Conservation (phyloP, 2,113 vertebrate genomes). For the Percina caprodes region DNA sequence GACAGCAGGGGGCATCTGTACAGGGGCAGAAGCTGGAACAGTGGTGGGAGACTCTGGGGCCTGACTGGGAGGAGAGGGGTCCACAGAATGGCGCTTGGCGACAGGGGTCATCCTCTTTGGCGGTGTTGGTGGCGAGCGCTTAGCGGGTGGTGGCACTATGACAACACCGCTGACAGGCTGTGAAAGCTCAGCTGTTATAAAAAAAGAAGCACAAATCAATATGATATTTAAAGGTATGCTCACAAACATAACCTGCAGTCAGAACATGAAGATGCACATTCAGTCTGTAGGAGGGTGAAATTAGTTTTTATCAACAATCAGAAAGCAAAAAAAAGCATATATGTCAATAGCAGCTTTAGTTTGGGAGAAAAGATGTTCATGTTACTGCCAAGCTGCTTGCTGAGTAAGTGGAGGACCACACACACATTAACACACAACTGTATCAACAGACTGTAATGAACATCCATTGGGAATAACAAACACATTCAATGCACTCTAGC, state of each 20-base stretch:
- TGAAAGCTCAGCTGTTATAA: conserved; percentile 85
- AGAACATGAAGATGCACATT: conserved; percentile 7
- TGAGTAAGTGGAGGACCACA: conserved; percentile 26
- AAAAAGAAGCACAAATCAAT: background rate
- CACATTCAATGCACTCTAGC: conserved; percentile 5
- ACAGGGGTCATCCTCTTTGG: conserved; percentile 88
- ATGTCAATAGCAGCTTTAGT: conserved; percentile 10
- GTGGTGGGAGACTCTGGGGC: conserved; percentile 23
- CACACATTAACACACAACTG: conserved; percentile 21
- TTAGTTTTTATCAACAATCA: conserved; percentile 47
- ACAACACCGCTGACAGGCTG: conserved; percentile 78
- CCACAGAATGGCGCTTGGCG: conserved; percentile 69
- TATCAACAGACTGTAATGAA: conserved; percentile 1
- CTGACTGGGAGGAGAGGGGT: conserved; percentile 65
- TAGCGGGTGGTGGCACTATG: conserved; percentile 76
- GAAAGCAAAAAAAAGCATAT: conserved; percentile 8
- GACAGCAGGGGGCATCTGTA: conserved; percentile 38
- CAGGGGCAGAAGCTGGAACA: conserved; percentile 48
- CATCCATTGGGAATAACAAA: conserved; percentile 16
- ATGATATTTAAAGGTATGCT: background rate
- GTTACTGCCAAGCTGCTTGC: conserved; percentile 6
- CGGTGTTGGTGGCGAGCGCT: conserved; percentile 92
- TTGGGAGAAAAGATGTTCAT: background rate
- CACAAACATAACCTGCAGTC: background rate
- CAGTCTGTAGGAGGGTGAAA: background rate